Evolutionary conservation across 64 coral and sea anemone genomes (phyloP).

Genomic region (Porites australiensis): DNA sequence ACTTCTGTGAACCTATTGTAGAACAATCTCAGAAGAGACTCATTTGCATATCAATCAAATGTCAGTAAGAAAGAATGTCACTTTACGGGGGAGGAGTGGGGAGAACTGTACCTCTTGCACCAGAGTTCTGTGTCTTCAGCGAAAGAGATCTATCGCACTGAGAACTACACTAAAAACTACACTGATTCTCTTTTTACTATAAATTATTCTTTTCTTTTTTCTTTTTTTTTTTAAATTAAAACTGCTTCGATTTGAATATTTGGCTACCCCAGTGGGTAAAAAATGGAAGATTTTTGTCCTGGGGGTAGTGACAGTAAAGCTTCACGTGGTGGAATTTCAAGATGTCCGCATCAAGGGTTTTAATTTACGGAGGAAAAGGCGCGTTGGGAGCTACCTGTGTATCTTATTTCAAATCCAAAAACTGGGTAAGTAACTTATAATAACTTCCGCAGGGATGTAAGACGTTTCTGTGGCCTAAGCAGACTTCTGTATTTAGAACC

Average conservation of each 20-base stretch:
- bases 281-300: neutral
- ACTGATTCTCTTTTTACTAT: no score
- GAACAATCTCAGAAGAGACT: neutral
- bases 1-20: neutral
- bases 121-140: no score
- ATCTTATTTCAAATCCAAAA: slow-evolving; percentile 88
- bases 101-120: no score
- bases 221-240: neutral
- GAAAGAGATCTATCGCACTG: no score
- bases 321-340: slow-evolving; percentile 61
- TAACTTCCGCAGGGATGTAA: no score
- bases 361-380: slow-evolving; percentile 99
- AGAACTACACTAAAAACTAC: no score
- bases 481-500: no score
- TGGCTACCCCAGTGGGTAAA: neutral
- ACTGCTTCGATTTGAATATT: neutral
- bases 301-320: neutral
- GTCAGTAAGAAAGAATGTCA: neutral
- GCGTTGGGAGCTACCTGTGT: slow-evolving; percentile 94
- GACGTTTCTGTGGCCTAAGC: no score
- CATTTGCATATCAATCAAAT: slow-evolving; percentile 41
- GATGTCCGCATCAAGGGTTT: slow-evolving; percentile 86
- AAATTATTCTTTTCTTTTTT: neutral
- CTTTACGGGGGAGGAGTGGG: neutral
- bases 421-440: slow-evolving; percentile 81